Base-by-base conservation (phyloP, 1,140 invertebrate species). In the Bradynema listronoti region DNA sequence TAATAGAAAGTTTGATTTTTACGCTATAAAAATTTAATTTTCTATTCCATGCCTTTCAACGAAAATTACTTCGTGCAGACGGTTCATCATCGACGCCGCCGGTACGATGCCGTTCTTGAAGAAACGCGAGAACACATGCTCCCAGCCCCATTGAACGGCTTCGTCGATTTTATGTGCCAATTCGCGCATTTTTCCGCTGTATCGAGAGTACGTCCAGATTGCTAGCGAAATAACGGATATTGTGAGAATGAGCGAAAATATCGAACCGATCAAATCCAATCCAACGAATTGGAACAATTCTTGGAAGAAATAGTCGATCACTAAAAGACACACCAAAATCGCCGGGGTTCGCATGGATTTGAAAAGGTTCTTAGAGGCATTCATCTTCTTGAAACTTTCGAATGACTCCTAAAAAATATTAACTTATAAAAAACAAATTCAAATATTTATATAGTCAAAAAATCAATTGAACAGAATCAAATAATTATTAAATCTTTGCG, bases 291-390 rank as follows among this genome's bases (percentile, higher is more conserved):
- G 74, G 68, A 77, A 75, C 39, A 78, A 60, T 50, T 77, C 74
- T 54, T 77, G 74, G 60, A 72, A 78, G 27, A 78, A 53, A 51
- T 77, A 77, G 51, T 74, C 57, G 29, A 65, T 50, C 39, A 77
- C 63, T 56, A 78, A 61, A 14, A 78, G 41, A 22, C 52, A 39
- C 56, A 77, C 68, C 2, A 77, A 56, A 25, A 78, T 72, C 4
- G 76, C 77, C 25, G 74, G 74, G 1, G 74, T 77, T 43, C 74
- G 61, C 77, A 78, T 77, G 3, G 74, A 78, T 56, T 78, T 78
- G 71, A 77, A 77, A 25, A 77, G 46, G 51, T 77, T 77, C 57
- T 77, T 77, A 39, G 75, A 59, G 52, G 69, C 74, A 46, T 77
- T 77, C 1, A 61, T 53, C 24, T 65, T 66, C n/a, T 69, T 39